Evolutionary conservation across 2,888 invertebrate genomes (phyloP), one percentile per base, ranked within the genome.

Genomic region (Nipponacmea schrenckii): DNA sequence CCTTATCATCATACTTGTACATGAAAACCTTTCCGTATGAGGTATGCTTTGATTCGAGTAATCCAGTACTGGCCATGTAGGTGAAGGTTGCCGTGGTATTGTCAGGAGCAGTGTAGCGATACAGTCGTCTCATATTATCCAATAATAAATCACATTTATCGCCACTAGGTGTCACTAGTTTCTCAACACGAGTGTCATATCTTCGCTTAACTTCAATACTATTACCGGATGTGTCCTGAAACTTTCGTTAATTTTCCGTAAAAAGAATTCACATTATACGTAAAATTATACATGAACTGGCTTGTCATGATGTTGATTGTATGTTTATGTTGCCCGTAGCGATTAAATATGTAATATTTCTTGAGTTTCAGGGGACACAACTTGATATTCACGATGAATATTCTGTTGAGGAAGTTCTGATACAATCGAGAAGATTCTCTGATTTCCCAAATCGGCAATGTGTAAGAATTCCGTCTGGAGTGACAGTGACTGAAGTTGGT

Each of bases 251-350:
- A 90, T 86, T 96, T 95, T 86, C 98, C 98, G 66, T 96, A 97
- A 86, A 96, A 96, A 0, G 97, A 97, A 87, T 97, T 97, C 0
- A 97, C 96, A 81, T 96, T 97, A 91, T 98, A 98, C 31, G 97
- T 92, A 91, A 98, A 98, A 66, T 96, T 95, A 89, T 97, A 98
- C 87, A 96, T 92, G 7, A 94, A 94, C 90, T 96, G 95, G 66
- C 95, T 96, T n/a, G 97, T 97, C 65, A 97, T 94, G 74, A 98
- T 91, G 89, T 97, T 97, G 88, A 95, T 95, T 2, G 98, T 98
- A 39, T 94, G 94, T 39, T 96, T 94, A 89, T 99, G 99, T 88
- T 98, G 98, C 0, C 99, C 98, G 86, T 96, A 96, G 44, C 89
- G 80, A 78, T 90, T 90, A 82, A 90, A 90, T 14, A 86, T 80